phyloP scores from a whole-genome alignment of 2,113 vertebrate species.

The Falco punctatus region DNA sequence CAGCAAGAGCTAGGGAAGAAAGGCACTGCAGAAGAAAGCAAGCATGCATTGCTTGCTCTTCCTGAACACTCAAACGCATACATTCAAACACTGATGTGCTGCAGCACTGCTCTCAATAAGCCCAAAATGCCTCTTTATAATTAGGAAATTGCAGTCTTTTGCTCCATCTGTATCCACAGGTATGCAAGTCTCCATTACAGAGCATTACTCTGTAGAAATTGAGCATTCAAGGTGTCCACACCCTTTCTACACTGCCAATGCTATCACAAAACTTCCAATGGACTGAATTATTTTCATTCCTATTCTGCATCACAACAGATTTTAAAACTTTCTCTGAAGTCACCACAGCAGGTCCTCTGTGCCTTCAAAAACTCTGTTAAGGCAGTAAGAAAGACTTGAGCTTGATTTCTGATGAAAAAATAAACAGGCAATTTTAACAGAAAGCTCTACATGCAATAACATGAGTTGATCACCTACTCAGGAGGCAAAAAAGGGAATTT shows the following conservation, averaged over 20 bases:
- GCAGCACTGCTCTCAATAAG: not conserved
- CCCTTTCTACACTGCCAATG: not conserved
- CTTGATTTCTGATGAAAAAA: not conserved
- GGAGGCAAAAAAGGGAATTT: not conserved
- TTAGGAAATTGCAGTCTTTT: not conserved
- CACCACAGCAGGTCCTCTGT: not conserved
- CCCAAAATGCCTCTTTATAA: not conserved
- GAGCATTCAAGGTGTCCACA: not conserved
- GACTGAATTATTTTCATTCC: not conserved
- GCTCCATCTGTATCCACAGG: not conserved
- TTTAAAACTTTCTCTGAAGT: not conserved
- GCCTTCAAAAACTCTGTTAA: not conserved
- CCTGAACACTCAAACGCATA: not conserved
- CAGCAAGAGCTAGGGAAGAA: not conserved
- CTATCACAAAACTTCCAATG: not conserved
- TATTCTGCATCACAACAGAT: not conserved
- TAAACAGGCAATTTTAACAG: not conserved
- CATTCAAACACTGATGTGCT: not conserved
- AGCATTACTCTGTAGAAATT: not conserved
- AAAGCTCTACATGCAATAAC: not conserved
- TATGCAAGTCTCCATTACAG: not conserved
- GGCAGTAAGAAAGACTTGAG: not conserved
- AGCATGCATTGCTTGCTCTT: not conserved
- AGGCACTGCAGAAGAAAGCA: not conserved
- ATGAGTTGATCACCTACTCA: not conserved